Evolutionary conservation across 2,797 vertebrate species (phyloP).

Genomic region (Luscinia megarhynchos): DNA sequence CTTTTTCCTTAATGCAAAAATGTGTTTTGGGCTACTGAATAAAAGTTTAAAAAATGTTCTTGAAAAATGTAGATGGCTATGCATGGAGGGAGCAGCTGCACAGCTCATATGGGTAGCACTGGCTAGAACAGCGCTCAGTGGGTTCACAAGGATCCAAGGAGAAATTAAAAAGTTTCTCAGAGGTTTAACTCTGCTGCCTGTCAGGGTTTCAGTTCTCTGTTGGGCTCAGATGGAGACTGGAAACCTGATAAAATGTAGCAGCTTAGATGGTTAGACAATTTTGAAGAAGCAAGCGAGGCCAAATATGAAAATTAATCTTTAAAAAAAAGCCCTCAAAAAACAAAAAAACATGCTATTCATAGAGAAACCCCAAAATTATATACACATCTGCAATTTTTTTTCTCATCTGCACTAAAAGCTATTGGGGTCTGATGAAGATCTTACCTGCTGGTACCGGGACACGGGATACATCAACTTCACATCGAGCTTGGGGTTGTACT

Average conservation of each 20-base stretch:
- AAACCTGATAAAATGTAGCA: background rate
- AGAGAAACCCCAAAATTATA: background rate
- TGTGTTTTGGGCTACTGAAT: background rate
- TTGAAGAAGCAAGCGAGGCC: background rate
- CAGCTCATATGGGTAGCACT: background rate
- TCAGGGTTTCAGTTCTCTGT: background rate
- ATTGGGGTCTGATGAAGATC: background rate
- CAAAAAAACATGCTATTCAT: background rate
- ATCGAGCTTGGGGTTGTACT: slow-evolving; percentile 94
- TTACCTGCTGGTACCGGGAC: slow-evolving; percentile 86
- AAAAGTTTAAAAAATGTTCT: background rate
- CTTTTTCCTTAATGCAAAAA: background rate
- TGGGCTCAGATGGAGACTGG: background rate
- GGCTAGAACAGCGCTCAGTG: background rate
- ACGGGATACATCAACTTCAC: slow-evolving; percentile 92
- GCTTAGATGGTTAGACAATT: background rate
- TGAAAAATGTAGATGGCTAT: background rate
- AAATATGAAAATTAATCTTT: background rate
- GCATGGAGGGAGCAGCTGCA: background rate
- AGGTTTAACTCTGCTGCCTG: background rate
- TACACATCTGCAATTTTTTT: background rate
- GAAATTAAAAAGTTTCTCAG: background rate
- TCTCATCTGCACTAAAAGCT: background rate
- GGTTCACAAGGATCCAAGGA: background rate
- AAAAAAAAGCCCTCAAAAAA: background rate